phyloP scores from a whole-genome alignment of 2,797 vertebrate genomes.

The Muscicapa comitata region DNA sequence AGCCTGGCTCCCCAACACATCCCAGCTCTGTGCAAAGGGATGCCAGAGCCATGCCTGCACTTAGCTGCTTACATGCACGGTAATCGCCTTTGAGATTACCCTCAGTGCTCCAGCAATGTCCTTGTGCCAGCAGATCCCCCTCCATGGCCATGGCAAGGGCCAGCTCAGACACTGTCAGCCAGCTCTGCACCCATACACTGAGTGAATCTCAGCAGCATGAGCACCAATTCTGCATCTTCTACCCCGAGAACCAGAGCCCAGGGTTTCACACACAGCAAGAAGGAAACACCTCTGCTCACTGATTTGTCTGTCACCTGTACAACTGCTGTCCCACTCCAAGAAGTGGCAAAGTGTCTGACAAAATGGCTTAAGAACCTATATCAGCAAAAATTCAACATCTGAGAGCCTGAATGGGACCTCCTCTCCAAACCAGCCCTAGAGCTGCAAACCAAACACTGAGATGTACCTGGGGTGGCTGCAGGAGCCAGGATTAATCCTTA shows the following conservation, averaged over 20 bases:
- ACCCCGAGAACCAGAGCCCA: neutral
- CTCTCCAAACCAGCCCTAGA: neutral
- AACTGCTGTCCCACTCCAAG: neutral
- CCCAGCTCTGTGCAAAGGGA: neutral
- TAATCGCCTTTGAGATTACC: neutral
- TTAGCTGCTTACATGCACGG: rapidly evolving
- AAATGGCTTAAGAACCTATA: rapidly evolving
- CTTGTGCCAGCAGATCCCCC: neutral
- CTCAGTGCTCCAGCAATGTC: rapidly evolving
- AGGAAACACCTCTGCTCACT: neutral
- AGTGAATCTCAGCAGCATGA: no score
- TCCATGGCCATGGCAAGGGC: neutral
- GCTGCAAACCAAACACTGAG: rapidly evolving
- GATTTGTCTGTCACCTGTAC: neutral
- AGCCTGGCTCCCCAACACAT: rapidly evolving
- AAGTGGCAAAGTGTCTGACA: rapidly evolving
- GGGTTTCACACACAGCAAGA: rapidly evolving
- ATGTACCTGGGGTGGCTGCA: rapidly evolving
- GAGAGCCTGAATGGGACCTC: rapidly evolving
- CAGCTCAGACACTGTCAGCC: neutral
- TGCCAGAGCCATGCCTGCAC: neutral
- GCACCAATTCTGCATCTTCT: neutral
- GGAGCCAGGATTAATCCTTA: neutral
- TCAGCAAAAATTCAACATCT: neutral
- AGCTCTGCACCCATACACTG: no score